Base-by-base conservation (phyloP, 2,888 invertebrate genomes). In the Tinea semifulvella region DNA sequence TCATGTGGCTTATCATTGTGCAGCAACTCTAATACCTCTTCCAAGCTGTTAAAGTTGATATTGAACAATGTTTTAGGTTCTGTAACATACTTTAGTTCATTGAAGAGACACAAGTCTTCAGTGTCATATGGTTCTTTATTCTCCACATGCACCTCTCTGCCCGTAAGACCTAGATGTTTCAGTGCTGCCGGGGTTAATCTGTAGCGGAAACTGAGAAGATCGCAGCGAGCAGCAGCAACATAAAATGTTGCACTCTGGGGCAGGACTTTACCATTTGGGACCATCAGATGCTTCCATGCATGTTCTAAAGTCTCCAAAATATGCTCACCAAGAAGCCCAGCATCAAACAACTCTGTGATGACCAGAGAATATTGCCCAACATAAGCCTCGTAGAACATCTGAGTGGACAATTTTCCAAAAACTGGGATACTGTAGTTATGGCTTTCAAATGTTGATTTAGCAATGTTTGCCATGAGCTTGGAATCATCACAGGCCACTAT, bases 281-380 rank as follows among this genome's bases (percentile, higher is more conserved):
- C 52, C 14, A 91, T 60, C 35, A 92, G 72, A 52, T 84, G 63
- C 46, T 85, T 68, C 84, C 88, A 88, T 4, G 91, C 91, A 70
- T 92, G 88, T 31, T 83, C 65, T 31, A 91, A 60, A 13, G 87
- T 86, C 51, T 85, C 77, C 35, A 93, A 62, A 25, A 88, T 82
- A 54, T 85, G 83, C 67, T 93, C 93, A 1, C 93, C 92, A 64
- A 93, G 88, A 18, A 92, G 61, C 0, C 88, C 92, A 42, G 89
- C 87, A 75, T 93, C 93, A 72, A 93, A 89, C 50, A 88, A 86
- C 70, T 94, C 92, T 2, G 90, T 91, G 1, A 92, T 82, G 44
- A 92, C 64, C 36, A 92, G 61, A 44, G 86, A 83, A 14, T 84
- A 82, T 56, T 69, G 85, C 19, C 83, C 71, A 43, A 82, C 81